Evolutionary conservation across 2,888 invertebrate genomes (phyloP).

Genomic region (Ophioninae sp.): DNA sequence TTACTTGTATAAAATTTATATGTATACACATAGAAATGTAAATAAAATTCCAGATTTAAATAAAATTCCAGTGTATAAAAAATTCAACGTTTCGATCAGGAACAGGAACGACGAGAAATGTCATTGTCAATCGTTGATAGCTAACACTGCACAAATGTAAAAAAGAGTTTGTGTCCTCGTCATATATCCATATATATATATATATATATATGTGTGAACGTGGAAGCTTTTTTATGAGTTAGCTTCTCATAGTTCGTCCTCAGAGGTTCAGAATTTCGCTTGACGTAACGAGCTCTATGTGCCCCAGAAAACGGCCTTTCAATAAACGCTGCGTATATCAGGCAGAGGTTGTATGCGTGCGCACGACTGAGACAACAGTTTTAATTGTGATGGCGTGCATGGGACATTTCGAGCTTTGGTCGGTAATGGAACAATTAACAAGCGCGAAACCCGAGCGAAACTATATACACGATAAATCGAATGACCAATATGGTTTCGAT

Average conservation of each 20-base stretch:
- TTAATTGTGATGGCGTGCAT: slow-evolving; percentile 42
- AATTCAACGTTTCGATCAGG: neutral
- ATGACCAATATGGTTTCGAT: neutral
- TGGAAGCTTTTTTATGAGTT: neutral
- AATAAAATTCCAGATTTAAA: too few species aligned
- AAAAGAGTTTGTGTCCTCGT: too few species aligned
- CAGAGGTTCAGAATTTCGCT: slow-evolving; percentile 18
- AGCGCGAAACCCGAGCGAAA: neutral
- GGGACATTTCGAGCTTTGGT: neutral
- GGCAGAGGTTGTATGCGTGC: slow-evolving; percentile 35
- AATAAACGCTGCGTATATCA: slow-evolving; percentile 1
- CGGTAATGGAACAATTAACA: slow-evolving; percentile 14
- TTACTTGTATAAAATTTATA: too few species aligned
- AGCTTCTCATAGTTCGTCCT: slow-evolving; percentile 14
- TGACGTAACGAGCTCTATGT: slow-evolving; percentile 13
- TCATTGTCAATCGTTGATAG: too few species aligned
- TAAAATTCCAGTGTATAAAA: neutral
- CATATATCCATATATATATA: neutral
- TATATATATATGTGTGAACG: slow-evolving; percentile 1
- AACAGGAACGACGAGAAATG: neutral
- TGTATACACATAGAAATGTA: too few species aligned
- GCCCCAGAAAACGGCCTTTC: slow-evolving; percentile 2
- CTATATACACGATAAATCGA: neutral
- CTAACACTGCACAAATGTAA: too few species aligned
- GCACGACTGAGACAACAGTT: slow-evolving; percentile 18